A percentile compares a stretch with the other conserved stretches of the same genome.
Evolutionary conservation across 2,797 vertebrate genomes (phyloP).

Genomic region (Gobionotothen gibberifrons): DNA sequence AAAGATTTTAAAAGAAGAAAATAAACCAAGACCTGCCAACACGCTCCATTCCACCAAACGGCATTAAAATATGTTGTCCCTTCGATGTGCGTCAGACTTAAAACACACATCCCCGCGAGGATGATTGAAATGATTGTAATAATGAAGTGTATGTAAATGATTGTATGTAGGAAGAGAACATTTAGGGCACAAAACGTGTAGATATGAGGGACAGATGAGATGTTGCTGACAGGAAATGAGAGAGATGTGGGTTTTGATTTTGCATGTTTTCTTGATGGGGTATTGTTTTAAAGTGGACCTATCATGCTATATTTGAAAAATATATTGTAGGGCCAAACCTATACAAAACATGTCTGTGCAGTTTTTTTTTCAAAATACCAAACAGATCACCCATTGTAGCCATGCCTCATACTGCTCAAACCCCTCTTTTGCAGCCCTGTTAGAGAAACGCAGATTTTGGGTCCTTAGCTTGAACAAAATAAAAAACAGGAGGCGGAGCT

Average conservation of each 20-base stretch:
- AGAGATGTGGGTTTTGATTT: conserved; percentile 56
- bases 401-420: too few relatives aligned
- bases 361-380: too few relatives aligned
- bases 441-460: too few relatives aligned
- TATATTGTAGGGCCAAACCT: too few relatives aligned
- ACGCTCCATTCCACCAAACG: conserved; percentile 34
- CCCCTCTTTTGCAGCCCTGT: too few relatives aligned
- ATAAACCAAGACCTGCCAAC: conserved; percentile 23
- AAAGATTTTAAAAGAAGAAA: conserved; percentile 36
- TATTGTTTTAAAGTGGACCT: conserved; percentile 29
- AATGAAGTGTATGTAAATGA: conserved; percentile 67
- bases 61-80: conserved; percentile 32
- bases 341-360: too few relatives aligned
- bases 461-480: too few relatives aligned
- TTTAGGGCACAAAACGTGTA: conserved; percentile 56
- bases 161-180: conserved; percentile 59
- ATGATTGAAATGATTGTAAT: conserved; percentile 57
- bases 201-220: conserved; percentile 41
- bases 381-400: too few relatives aligned
- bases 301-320: too few relatives aligned
- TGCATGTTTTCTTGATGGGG: conserved; percentile 76
- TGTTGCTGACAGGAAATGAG: conserved; percentile 26
- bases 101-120: conserved; percentile 30
- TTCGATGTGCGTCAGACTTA: conserved; percentile 24
- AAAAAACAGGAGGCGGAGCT: too few relatives aligned